Evolutionary conservation across 2,797 vertebrate species (phyloP).

Genomic region (Odontamblyopus rebecca): DNA sequence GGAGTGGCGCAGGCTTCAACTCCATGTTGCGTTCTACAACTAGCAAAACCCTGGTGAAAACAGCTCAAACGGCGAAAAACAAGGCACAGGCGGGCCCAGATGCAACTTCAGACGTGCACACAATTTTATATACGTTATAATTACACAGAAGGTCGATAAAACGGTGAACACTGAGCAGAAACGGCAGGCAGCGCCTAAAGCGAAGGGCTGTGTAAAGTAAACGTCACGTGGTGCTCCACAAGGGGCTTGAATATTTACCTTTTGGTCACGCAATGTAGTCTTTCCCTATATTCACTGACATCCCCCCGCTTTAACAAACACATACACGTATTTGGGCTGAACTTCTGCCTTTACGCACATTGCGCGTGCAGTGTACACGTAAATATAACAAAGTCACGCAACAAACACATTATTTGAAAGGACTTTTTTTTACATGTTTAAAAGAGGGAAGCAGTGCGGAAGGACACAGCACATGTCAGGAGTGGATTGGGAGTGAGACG

Average conservation of each 20-base stretch:
- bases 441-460: not conserved
- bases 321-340: too few relatives aligned
- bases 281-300: constrained; percentile 31
- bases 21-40: constrained; percentile 49
- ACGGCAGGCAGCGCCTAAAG: constrained; percentile 43
- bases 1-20: constrained; percentile 65
- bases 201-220: constrained; percentile 59
- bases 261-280: constrained; percentile 71
- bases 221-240: constrained; percentile 72
- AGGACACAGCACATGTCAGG: not conserved
- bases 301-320: constrained; percentile 6
- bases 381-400: not conserved
- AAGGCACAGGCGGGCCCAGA: not conserved
- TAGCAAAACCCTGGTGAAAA: constrained; percentile 22
- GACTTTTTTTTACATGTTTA: not conserved
- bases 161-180: constrained; percentile 34
- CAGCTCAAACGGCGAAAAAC: constrained; percentile 13
- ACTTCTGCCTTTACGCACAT: not conserved
- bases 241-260: constrained; percentile 76
- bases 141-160: constrained; percentile 1
- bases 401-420: not conserved
- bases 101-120: constrained; percentile 15
- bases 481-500: not conserved
- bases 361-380: not conserved
- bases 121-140: constrained; percentile 7